These are phyloP conservation scores for Holacanthus passer DNA, from an alignment of 2,113 vertebrate species.

Conservation along the genomic window DNA sequence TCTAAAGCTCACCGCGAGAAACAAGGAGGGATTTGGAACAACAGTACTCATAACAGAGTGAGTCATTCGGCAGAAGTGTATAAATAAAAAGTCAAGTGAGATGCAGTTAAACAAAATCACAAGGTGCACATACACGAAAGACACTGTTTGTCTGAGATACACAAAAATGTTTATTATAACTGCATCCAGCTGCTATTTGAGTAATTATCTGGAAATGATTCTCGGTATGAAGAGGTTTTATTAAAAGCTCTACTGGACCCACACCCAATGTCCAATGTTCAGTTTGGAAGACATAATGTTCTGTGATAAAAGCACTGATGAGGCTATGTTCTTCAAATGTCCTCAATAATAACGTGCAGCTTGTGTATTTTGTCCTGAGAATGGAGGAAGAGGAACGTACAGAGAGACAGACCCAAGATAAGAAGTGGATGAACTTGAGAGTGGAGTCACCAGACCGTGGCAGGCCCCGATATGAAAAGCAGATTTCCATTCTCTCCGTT, in stretches of 20 bases:
- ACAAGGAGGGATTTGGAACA: background rate
- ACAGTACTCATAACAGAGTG: slow-evolving; percentile 5
- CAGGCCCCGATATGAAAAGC: background rate
- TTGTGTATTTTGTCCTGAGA: background rate
- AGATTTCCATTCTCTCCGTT: background rate
- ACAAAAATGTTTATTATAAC: background rate
- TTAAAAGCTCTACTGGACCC: background rate
- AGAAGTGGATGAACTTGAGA: slow-evolving; percentile 15
- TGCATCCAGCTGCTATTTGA: background rate
- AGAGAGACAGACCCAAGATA: slow-evolving; percentile 27
- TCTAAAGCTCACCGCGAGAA: slow-evolving; percentile 16
- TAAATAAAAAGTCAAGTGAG: background rate
- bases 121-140: background rate
- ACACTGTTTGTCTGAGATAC: slow-evolving; percentile 6
- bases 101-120: slow-evolving; percentile 10
- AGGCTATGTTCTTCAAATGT: background rate
- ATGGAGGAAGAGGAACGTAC: background rate
- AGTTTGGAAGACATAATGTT: background rate
- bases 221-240: background rate
- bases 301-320: background rate
- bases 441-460: slow-evolving; percentile 13
- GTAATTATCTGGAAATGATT: background rate
- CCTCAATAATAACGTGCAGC: background rate
- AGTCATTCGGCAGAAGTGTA: slow-evolving; percentile 15
- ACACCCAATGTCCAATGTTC: background rate